Conservation (phyloP, 64 coral and sea anemone species). For the Montipora cactus region DNA sequence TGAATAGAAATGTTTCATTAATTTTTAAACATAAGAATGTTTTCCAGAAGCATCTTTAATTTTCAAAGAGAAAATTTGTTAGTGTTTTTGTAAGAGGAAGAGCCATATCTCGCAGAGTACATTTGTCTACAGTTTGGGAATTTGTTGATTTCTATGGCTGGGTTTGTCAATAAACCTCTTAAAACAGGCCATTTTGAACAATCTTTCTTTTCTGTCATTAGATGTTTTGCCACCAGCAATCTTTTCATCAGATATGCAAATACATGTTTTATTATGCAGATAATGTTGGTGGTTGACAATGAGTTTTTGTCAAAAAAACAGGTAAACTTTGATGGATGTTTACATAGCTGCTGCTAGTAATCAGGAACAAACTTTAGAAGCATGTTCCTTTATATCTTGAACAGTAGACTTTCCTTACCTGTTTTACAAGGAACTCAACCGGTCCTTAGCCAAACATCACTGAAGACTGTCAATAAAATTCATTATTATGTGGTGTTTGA, state of each 20-base stretch:
- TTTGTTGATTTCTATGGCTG: neutral
- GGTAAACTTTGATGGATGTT: conserved; percentile 47
- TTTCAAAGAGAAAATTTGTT: too few relatives aligned
- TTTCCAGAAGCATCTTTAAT: too few relatives aligned
- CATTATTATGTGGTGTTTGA: too few relatives aligned
- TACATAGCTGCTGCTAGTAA: conserved; percentile 23
- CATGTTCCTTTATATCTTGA: conserved; percentile 3
- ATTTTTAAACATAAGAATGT: too few relatives aligned
- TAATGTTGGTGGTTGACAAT: neutral
- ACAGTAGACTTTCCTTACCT: neutral
- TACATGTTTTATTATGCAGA: conserved; percentile 49
- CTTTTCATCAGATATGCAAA: conserved; percentile 29
- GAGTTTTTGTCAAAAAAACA: conserved; percentile 14
- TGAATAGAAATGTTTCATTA: too few relatives aligned
- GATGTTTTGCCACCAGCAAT: neutral
- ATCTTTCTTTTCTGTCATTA: neutral
- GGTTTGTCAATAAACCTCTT: neutral
- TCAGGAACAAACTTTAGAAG: neutral
- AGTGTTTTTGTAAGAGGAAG: too few relatives aligned
- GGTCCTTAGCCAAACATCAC: neutral
- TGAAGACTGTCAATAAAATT: too few relatives aligned
- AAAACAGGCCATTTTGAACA: neutral
- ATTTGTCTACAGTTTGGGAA: too few relatives aligned
- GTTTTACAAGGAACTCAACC: neutral
- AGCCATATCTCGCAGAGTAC: too few relatives aligned